Evolutionary conservation across 2,888 invertebrate genomes (phyloP), one percentile per base, ranked within the genome.

Genomic region (Drosophila mulleri): DNA sequence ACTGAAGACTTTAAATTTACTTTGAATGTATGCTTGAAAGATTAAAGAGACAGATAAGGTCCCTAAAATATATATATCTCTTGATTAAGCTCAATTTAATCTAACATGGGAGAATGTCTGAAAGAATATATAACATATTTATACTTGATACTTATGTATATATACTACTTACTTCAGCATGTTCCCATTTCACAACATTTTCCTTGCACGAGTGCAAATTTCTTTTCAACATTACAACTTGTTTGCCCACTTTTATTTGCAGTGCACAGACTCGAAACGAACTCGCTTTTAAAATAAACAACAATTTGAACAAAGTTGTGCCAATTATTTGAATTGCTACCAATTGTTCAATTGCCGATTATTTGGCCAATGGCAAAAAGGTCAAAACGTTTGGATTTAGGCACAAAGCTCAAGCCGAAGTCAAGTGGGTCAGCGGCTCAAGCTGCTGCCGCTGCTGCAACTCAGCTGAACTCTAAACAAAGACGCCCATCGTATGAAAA

Each of bases 291-390:
- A 26, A 45, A 29, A 18, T 18, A 26, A 26, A 39, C 45, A 57
- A 58, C 12, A 32, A 47, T 52, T 70, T 76, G 54, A 72, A 48
- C 61, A 53, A 63, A 81, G 64, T 57, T 73, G 41, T 56, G 61
- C 26, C 85, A 83, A 85, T 88, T 83, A 82, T 73, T 60, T 67
- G 60, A 88, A 88, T 88, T 80, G 76, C 71, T 73, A 69, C 67
- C 78, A 82, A 70, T 80, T 78, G 86, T 52, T 32, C 56, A 88
- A 84, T 75, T 74, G 70, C 66, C 63, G 72, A 73, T 69, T 72
- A 78, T 75, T 76, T 76, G 57, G 67, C 67, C 65, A 69, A 60
- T 58, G 59, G 57, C 58, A 64, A 69, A 85, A 85, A 85, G 87
- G 87, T 88, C 78, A 83, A 83, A 80, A 45, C 75, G 72, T 62